Percentiles rank a stretch among this genome's conserved stretches.
Conservation (phyloP, 2,888 invertebrate species). For the Pediacus dermestoides region DNA sequence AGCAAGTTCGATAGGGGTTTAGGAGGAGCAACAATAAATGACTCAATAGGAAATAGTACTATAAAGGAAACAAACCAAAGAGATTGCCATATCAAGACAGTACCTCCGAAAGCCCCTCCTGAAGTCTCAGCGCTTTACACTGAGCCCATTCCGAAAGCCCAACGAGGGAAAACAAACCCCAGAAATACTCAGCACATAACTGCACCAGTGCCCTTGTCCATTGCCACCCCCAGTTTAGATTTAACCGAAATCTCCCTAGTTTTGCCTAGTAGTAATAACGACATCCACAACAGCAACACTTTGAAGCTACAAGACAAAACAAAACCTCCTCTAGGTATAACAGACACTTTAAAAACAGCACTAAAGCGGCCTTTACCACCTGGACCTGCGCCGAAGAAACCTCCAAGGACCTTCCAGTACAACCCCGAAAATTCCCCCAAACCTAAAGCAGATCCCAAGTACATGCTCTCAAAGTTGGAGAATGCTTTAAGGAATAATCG, state of each 20-base stretch:
- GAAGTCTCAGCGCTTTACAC: slow-evolving; percentile 35
- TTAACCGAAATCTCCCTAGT: neutral
- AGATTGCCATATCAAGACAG: too few species aligned
- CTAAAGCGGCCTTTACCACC: slow-evolving; percentile 64
- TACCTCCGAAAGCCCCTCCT: too few species aligned
- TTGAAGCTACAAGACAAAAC: slow-evolving; percentile 32
- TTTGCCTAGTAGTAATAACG: too few species aligned
- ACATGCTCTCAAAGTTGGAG: slow-evolving; percentile 65
- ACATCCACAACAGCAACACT: slow-evolving; percentile 36
- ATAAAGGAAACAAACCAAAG: too few species aligned
- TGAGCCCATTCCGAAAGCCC: slow-evolving; percentile 43
- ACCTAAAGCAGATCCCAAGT: slow-evolving; percentile 52
- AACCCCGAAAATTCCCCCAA: slow-evolving; percentile 22
- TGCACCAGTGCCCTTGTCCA: too few species aligned
- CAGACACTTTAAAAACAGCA: slow-evolving; percentile 63
- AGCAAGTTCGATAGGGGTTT: slow-evolving; percentile 34
- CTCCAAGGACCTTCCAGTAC: slow-evolving; percentile 63
- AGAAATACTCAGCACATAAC: slow-evolving; percentile 13
- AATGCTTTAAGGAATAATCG: slow-evolving; percentile 56
- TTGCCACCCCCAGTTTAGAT: too few species aligned
- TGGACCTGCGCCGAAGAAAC: slow-evolving; percentile 73
- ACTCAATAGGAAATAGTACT: too few species aligned
- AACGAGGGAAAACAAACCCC: slow-evolving; percentile 30
- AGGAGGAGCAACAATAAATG: too few species aligned
- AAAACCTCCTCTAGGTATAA: slow-evolving; percentile 32